phyloP scores from a whole-genome alignment of 2,797 vertebrate genomes.

The Scolopax rusticola region DNA sequence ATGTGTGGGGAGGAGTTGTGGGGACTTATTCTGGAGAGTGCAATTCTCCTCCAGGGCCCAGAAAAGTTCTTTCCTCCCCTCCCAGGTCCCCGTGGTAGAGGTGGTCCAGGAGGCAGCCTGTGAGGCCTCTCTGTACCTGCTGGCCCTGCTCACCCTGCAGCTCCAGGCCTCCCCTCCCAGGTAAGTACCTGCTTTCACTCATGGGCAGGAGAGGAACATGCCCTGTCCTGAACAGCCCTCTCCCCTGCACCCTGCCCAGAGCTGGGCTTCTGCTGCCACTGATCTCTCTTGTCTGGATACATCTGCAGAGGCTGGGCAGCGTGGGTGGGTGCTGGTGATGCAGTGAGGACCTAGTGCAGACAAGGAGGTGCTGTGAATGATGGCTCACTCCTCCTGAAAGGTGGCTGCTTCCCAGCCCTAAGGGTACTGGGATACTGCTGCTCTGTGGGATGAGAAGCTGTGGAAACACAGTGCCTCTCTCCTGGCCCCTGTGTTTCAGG shows the following conservation, averaged over 20 bases:
- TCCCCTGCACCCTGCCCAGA: neutral
- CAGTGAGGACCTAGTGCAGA: neutral
- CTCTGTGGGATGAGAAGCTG: neutral
- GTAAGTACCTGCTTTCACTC: conserved; percentile 45
- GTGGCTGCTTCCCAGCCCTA: neutral
- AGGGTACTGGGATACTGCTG: neutral
- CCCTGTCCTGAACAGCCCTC: neutral
- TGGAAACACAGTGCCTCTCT: neutral
- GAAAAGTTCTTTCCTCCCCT: neutral
- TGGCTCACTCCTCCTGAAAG: neutral
- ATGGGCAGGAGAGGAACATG: neutral
- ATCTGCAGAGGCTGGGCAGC: neutral
- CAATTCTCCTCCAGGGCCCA: neutral
- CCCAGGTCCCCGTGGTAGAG: conserved; percentile 61
- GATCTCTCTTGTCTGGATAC: accelerated
- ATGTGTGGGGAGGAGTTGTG: neutral
- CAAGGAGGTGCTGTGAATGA: neutral
- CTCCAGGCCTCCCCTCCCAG: conserved; percentile 64
- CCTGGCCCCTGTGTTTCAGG: conserved; percentile 62
- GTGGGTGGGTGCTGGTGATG: neutral
- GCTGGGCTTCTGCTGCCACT: neutral
- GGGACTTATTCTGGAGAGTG: neutral
- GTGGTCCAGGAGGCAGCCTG: conserved; percentile 17
- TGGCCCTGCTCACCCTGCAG: conserved; percentile 74
- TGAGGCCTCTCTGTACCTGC: conserved; percentile 73